phyloP scores from a whole-genome alignment of 2,888 invertebrate species.

The Schizaphis graminum region DNA sequence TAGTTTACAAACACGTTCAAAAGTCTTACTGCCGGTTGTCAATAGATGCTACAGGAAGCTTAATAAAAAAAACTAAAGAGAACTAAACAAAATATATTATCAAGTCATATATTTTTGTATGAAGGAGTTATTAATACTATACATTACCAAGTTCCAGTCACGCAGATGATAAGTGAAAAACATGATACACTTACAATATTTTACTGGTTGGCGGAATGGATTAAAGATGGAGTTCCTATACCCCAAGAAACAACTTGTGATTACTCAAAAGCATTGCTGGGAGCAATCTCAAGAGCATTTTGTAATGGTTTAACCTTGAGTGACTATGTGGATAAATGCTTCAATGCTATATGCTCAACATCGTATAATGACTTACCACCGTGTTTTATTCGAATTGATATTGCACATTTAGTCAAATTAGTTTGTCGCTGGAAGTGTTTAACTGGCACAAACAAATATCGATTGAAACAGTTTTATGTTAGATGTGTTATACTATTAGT shows the following conservation, averaged over 20 bases:
- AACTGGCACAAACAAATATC: background rate
- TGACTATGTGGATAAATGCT: conserved; percentile 1
- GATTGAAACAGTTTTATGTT: conserved; percentile 13
- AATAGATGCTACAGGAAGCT: background rate
- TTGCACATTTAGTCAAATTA: conserved; percentile 11
- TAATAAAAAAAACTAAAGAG: background rate
- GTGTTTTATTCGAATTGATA: background rate
- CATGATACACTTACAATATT: background rate
- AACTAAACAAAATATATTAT: background rate
- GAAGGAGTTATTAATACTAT: background rate
- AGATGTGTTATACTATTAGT: conserved; percentile 11
- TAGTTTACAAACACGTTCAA: background rate
- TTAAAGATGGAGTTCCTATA: background rate
- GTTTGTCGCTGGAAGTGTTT: conserved; percentile 12
- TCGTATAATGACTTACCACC: background rate
- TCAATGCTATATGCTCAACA: background rate
- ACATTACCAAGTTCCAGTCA: background rate
- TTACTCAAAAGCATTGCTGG: background rate
- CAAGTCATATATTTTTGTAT: background rate
- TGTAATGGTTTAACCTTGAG: background rate
- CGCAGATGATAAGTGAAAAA: conserved; percentile 10
- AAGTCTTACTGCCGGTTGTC: background rate
- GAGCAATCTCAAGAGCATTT: too few relatives aligned
- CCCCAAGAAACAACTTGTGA: background rate
- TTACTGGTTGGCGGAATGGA: background rate